These are phyloP conservation scores for Drosophila ohnishii DNA, from an alignment of 1,140 invertebrate genomes.

Conservation along the genomic window DNA sequence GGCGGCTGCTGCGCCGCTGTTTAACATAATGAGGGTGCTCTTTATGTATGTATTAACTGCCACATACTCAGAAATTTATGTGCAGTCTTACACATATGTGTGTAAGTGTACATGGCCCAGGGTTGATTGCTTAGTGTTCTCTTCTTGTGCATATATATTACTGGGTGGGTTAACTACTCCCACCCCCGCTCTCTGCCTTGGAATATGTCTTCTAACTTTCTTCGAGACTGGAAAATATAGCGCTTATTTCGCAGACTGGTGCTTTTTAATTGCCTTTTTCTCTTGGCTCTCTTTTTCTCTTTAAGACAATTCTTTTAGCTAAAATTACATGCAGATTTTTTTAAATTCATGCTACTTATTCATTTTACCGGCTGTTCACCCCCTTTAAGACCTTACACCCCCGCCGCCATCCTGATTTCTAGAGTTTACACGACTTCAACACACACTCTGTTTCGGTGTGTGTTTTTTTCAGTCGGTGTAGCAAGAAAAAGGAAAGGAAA, in stretches of 20 bases:
- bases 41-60: constrained; percentile 34
- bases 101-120: constrained; percentile 18
- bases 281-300: neutral
- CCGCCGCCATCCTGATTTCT: constrained; percentile 13
- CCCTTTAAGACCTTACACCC: too few relatives aligned
- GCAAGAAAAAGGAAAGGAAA: constrained; percentile 20
- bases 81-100: constrained; percentile 11
- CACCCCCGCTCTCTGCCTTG: neutral
- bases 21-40: constrained; percentile 74
- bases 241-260: neutral
- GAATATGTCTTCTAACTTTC: constrained; percentile 3
- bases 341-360: neutral
- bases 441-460: neutral
- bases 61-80: constrained; percentile 25
- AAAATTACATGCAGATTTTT: neutral
- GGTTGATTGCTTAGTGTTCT: constrained; percentile 9
- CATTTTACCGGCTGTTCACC: neutral
- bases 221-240: neutral
- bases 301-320: neutral
- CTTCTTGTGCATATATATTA: neutral
- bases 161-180: constrained; percentile 5
- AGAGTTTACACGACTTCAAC: neutral
- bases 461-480: neutral
- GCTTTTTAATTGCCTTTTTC: too few relatives aligned
- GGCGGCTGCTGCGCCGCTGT: constrained; percentile 48